Evolutionary conservation across 2,888 invertebrate genomes (phyloP), one percentile per base, ranked within the genome.

Genomic region (Crossocerus cetratus): DNA sequence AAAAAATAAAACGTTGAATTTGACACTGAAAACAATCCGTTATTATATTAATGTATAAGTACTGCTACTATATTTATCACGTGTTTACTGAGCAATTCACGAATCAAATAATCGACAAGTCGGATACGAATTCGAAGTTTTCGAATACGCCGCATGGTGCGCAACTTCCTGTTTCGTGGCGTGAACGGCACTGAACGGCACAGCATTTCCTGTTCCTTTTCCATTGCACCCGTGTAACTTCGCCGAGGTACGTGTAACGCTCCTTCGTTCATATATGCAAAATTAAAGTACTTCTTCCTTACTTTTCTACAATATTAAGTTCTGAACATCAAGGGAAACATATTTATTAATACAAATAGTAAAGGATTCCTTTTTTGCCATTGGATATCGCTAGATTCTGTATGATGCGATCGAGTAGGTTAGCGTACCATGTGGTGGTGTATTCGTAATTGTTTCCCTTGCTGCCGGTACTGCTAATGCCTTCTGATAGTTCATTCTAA

Each of bases 201-300:
- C 32, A 32, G 8, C 32, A 32, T 44, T 74, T 76, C 75, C 76
- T 71, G 43, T 62, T 71, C 56, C 72, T 79, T 87, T 83, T 78
- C 78, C 77, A 90, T 89, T 89, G 83, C 86, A 87, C 85, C 85
- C 80, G 77, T 84, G 78, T 75, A 78, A 81, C 58, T 86, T 82
- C 8, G 90, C 90, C 81, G 78, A 89, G 91, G 91, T 91, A 86
- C 60, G 90, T 82, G 65, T 1, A 32, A 32, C 3, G 55, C 11
- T 20, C 22, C 8, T 0, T 21, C 2, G 2, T 8, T 42, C n/a
- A 32, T 58, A 0, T 21, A 2, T 59, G 13, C 44, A 45, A 49
- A 14, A 66, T 11, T 44, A 4, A 18, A 14, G 55, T 22, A 58
- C 58, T 43, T 4, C 11, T 59, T 11, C 18, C 21, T 58, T 32